Conservation (phyloP, 1,140 invertebrate species). For the Scaptomyza graminum region DNA sequence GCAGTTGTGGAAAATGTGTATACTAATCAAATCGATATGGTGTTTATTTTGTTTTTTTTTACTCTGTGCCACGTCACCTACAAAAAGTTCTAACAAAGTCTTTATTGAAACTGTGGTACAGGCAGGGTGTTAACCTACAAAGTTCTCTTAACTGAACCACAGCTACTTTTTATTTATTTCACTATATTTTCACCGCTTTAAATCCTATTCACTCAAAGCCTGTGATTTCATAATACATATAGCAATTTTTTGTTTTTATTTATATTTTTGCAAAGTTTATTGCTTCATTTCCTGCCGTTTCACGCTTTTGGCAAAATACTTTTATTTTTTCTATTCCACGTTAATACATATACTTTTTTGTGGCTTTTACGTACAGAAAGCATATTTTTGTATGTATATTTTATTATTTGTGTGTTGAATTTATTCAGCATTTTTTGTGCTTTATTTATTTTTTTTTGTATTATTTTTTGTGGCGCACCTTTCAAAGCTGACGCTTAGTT, state of each 20-base stretch:
- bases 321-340: slow-evolving; percentile 54
- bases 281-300: slow-evolving; percentile 69
- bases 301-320: slow-evolving; percentile 46
- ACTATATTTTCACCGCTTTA: slow-evolving; percentile 19
- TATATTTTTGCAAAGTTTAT: slow-evolving; percentile 61
- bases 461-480: slow-evolving; percentile 14
- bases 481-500: slow-evolving; percentile 63
- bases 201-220: slow-evolving; percentile 52
- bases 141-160: background rate
- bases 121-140: background rate
- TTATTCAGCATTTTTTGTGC: slow-evolving; percentile 54
- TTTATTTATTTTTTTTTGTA: slow-evolving; percentile 49
- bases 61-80: background rate
- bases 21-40: background rate
- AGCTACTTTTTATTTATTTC: background rate
- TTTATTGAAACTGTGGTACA: background rate
- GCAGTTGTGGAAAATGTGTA: background rate
- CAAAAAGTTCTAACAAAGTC: background rate
- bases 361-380: slow-evolving; percentile 38
- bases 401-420: slow-evolving; percentile 44
- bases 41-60: slow-evolving; percentile 2
- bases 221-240: slow-evolving; percentile 53
- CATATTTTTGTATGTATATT: slow-evolving; percentile 55
- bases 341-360: slow-evolving; percentile 45
- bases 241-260: slow-evolving; percentile 24